A percentile compares a stretch with the other conserved stretches of the same genome.
phyloP scores from a whole-genome alignment of 1,140 invertebrate species.

The Camponotus vicinus region DNA sequence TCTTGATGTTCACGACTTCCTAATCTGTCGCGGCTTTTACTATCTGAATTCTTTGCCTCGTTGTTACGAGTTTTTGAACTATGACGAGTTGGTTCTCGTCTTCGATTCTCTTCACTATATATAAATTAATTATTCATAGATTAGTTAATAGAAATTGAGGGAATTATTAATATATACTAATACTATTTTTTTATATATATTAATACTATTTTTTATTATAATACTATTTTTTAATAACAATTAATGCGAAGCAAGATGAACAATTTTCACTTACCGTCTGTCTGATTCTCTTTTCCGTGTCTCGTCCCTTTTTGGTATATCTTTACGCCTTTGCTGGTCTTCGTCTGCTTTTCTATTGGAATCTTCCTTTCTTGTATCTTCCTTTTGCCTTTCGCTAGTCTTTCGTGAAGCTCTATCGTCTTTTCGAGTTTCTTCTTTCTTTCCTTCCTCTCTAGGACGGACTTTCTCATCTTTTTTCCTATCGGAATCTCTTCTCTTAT shows the following conservation, averaged over 20 bases:
- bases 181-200: too few relatives aligned
- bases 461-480: slow-evolving; percentile 79
- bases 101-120: slow-evolving; percentile 82
- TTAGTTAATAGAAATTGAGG: not conserved
- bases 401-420: slow-evolving; percentile 80
- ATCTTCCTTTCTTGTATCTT: slow-evolving; percentile 83
- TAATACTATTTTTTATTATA: too few relatives aligned
- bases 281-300: slow-evolving; percentile 81
- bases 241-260: not conserved
- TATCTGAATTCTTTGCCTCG: slow-evolving; percentile 52
- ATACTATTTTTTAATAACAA: not conserved
- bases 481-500: slow-evolving; percentile 80
- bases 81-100: slow-evolving; percentile 76
- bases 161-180: not conserved
- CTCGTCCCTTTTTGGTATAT: slow-evolving; percentile 79
- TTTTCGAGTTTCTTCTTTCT: slow-evolving; percentile 84
- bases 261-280: slow-evolving; percentile 73
- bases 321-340: slow-evolving; percentile 78
- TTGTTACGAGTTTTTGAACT: slow-evolving; percentile 70
- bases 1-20: slow-evolving; percentile 72
- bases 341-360: slow-evolving; percentile 80
- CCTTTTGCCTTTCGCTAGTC: slow-evolving; percentile 79
- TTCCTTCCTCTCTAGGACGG: slow-evolving; percentile 76
- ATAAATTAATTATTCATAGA: slow-evolving; percentile 38
- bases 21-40: slow-evolving; percentile 69